A percentile compares a stretch with the other conserved stretches of the same genome.
phyloP scores from a whole-genome alignment of 2,888 invertebrate species.

The Oxyteleia sp. region DNA sequence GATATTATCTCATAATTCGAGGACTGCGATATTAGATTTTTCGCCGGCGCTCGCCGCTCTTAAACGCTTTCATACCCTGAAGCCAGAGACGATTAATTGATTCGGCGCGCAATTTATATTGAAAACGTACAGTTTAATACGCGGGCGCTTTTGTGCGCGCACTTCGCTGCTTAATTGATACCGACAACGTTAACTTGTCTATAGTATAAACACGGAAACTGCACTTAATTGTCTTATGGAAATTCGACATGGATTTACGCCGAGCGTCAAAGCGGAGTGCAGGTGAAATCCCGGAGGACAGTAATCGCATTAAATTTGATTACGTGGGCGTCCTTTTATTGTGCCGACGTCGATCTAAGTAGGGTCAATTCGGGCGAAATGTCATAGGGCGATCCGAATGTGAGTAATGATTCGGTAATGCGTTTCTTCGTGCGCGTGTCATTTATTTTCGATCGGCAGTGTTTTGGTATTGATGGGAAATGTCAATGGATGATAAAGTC shows the following conservation, averaged over 20 bases:
- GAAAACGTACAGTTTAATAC: conserved; percentile 24
- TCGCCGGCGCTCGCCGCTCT: neutral
- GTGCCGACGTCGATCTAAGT: no score
- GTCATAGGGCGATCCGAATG: no score
- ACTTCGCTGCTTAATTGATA: conserved; percentile 28
- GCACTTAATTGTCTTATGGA: conserved; percentile 79
- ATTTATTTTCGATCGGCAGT: no score
- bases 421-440: no score
- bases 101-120: conserved; percentile 41
- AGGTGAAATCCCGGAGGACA: conserved; percentile 5
- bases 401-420: no score
- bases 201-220: conserved; percentile 69
- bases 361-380: no score
- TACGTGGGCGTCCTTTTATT: no score
- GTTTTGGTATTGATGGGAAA: no score
- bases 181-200: conserved; percentile 39
- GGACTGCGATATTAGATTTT: conserved; percentile 16
- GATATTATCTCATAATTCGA: conserved; percentile 10
- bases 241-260: conserved; percentile 63
- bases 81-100: conserved; percentile 31
- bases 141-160: conserved; percentile 17
- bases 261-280: conserved; percentile 15
- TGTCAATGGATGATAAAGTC: no score
- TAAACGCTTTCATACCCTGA: conserved; percentile 10
- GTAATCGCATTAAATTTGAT: conserved; percentile 30